Base-by-base conservation (phyloP, 37 sponge, comb jelly and placozoan genomes). In the Hexactinellida sp. region DNA sequence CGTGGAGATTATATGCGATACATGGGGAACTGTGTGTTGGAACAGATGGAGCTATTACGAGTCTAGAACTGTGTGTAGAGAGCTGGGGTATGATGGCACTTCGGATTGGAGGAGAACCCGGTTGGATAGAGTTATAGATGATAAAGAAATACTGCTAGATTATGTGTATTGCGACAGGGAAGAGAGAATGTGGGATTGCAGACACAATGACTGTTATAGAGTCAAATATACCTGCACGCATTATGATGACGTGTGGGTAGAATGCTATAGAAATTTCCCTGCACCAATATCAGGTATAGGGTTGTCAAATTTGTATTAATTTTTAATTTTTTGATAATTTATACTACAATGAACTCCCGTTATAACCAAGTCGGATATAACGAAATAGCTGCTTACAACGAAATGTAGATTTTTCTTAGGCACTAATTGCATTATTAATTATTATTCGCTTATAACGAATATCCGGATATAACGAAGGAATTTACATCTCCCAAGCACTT, bases 1-100 rank as follows among this genome's bases (percentile, higher is more conserved):
- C 32, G 76, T 63, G 5, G 76, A 63, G 34, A 28, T 63, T 7
- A 25, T 5, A 3, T 63, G 5, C 34, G 30, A 63, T 7, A 21
- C 76, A 32, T 63, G 76, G 76, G 76, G 76, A n/a, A 63, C 76
- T n/a, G 30, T 63, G 5, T 63, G 76, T 23, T 63, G 76, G 76
- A n/a, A 63, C 13, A n/a, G 76, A n/a, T 63, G 76, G 76, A 63
- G 28, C 34, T 25, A 7, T 63, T 63, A 63, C 34, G 76, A 63
- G 76, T 25, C 76, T 25, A 10, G 76, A n/a, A 10, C 76, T 28
- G 76, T 63, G 34, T 63, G 76, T n/a, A 63, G 5, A 10, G 76
- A 63, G 76, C 3, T 63, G 13, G 76, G 76, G 3, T 63, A 25
- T 23, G 32, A n/a, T 23, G 1, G 30, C 34, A 3, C 76, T 7